Base-by-base conservation (phyloP, 1,140 invertebrate genomes). In the Gryllus bimaculatus region DNA sequence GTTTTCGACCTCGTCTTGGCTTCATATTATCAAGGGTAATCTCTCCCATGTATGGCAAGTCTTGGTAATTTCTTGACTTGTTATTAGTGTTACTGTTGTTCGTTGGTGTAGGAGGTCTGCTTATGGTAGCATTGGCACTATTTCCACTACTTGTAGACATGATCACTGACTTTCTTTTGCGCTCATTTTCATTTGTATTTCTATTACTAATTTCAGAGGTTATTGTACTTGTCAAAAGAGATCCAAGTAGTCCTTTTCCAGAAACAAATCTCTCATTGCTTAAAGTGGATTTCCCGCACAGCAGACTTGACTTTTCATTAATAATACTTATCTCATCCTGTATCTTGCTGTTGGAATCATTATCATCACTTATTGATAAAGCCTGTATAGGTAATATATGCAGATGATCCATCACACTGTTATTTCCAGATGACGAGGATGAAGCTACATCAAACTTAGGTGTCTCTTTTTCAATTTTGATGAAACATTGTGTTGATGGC, bases 41-140 rank as follows among this genome's bases (percentile, higher is more conserved):
- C 83, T 96, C 94, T 4, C 95, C 94, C 94, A 96, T 95, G 84
- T 95, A 96, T 0, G 94, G 94, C 7, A 95, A 86, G 82, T 95
- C 93, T n/a, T 92, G 90, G 82, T 93, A 94, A 77, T 92, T 92
- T 79, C 94, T 85, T 15, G 90, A 86, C 81, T 76, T 49, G 76
- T 15, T 49, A 10, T 15, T 39, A 8, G 74, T 48, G 10, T 8
- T 13, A 20, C n/a, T 78, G 18, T 26, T 15, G 18, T 26, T 73
- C 18, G 75, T 48, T 8, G 78, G 47, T 18, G 73, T 49, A n/a
- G 73, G 48, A 8, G 78, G 39, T 74, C 39, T 21, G 20, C 26
- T n/a, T 54, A 47, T 73, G 15, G 8, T 73, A 6, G 1, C 73
- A 18, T 26, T 78, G n/a, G 20, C 73, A 13, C 21, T 8, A 76